Evolutionary conservation across 2,113 vertebrate genomes (phyloP), one percentile per base, ranked within the genome.

Genomic region (Burhinus bistriatus): DNA sequence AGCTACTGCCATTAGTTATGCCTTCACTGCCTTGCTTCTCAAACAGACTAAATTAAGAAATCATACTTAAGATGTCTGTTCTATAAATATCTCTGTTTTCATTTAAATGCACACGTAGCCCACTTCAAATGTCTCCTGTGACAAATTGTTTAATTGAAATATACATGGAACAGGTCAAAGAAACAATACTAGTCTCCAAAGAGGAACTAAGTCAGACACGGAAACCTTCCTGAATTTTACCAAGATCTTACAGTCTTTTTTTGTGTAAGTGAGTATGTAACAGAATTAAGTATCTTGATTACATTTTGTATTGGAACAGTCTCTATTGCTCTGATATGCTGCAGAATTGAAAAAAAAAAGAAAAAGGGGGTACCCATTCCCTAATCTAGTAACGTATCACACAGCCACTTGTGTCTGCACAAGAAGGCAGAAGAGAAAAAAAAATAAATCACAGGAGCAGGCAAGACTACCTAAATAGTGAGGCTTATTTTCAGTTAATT

Each of bases 41-140:
- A 90, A 90, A 95, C 82, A 96, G 69, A 75, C 83, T 96, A 91
- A 95, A 93, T 95, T 94, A 95, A 96, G 73, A 95, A 92, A 93
- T 69, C 64, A 55, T 89, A 87, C 44, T 91, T 44, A 44, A 47
- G 57, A 93, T 68, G 61, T 52, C 66, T 94, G 51, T 57, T 85
- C 87, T 89, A 89, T 70, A 89, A 96, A 95, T 93, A 91, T 11
- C 42, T 52, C 36, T 77, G 71, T 54, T 95, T 86, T 87, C 55
- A 90, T 83, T 83, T 94, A 81, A 90, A 94, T 55, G 47, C 40
- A 94, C 17, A 2, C 20, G 66, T 27, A 79, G 61, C 34, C 62
- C 16, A 79, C 57, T 93, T 83, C 12, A 87, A 87, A 15, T 30
- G 70, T 77, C 70, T 91, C 64, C 51, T 44, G 25, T 73, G 89